Evolutionary conservation across 2,113 vertebrate genomes (phyloP).

Genomic region (Sturnus vulgaris): DNA sequence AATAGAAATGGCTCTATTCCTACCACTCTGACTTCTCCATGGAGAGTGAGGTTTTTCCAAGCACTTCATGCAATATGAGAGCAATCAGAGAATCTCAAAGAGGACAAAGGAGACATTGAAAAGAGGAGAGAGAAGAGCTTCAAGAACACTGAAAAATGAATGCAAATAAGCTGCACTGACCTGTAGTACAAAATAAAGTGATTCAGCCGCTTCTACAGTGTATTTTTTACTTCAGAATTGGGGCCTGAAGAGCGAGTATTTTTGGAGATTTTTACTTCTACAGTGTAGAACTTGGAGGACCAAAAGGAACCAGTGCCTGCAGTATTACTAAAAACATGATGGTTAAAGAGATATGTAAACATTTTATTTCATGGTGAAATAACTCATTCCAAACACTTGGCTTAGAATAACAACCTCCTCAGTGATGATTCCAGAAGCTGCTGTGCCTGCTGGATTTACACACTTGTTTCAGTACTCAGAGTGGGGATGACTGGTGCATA

Average conservation of each 20-base stretch:
- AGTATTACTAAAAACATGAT: background rate
- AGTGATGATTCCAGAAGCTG: background rate
- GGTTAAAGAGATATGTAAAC: background rate
- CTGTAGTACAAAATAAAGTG: background rate
- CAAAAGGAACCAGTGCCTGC: background rate
- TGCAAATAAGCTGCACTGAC: background rate
- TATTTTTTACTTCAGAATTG: background rate
- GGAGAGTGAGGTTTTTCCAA: background rate
- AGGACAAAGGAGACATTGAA: background rate
- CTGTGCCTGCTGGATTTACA: fast-evolving
- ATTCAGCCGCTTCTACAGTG: background rate
- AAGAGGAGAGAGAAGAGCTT: background rate
- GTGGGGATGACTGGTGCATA: background rate
- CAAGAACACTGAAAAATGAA: background rate
- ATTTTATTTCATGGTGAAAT: background rate
- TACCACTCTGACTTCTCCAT: background rate
- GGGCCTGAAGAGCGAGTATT: background rate
- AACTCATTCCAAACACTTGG: background rate
- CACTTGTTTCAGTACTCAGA: background rate
- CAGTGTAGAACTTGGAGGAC: background rate
- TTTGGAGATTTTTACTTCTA: background rate
- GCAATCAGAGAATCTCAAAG: background rate
- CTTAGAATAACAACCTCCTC: background rate
- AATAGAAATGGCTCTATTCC: background rate
- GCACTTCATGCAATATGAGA: background rate